Evolutionary conservation across 2,888 invertebrate genomes (phyloP).

Genomic region (Tuberolachnus salignus): DNA sequence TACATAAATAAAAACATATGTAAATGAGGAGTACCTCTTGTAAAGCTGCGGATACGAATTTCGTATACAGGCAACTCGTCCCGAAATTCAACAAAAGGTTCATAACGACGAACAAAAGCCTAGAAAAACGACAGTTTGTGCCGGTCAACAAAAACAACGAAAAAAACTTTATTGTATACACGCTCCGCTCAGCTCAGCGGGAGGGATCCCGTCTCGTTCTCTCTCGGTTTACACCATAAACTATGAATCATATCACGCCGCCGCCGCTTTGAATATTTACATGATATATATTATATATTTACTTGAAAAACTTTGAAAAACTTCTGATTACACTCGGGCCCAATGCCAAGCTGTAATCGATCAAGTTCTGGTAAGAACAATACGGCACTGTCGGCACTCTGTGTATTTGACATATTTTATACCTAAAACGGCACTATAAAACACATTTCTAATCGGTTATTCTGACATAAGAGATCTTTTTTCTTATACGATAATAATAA

Average conservation of each 20-base stretch:
- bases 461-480: constrained; percentile 1
- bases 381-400: constrained; percentile 4
- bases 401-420: constrained; percentile 43
- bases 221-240: not conserved
- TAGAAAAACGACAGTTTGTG: too few relatives aligned
- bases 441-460: constrained; percentile 23
- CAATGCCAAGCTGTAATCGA: constrained; percentile 26
- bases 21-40: constrained; percentile 8
- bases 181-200: not conserved
- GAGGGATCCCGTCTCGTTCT: not conserved
- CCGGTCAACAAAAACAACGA: not conserved
- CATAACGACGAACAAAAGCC: not conserved
- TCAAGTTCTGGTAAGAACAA: constrained; percentile 29
- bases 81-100: constrained; percentile 23
- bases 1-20: too few relatives aligned
- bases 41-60: not conserved
- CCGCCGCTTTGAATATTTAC: not conserved
- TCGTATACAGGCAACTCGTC: constrained; percentile 11
- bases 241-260: not conserved
- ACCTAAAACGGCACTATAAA: constrained; percentile 28
- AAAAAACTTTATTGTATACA: not conserved
- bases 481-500: too few relatives aligned
- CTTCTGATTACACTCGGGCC: constrained; percentile 27
- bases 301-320: constrained; percentile 38
- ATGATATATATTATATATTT: not conserved